Evolutionary conservation across 2,888 invertebrate species (phyloP).

Genomic region (Vesta saturnalis): DNA sequence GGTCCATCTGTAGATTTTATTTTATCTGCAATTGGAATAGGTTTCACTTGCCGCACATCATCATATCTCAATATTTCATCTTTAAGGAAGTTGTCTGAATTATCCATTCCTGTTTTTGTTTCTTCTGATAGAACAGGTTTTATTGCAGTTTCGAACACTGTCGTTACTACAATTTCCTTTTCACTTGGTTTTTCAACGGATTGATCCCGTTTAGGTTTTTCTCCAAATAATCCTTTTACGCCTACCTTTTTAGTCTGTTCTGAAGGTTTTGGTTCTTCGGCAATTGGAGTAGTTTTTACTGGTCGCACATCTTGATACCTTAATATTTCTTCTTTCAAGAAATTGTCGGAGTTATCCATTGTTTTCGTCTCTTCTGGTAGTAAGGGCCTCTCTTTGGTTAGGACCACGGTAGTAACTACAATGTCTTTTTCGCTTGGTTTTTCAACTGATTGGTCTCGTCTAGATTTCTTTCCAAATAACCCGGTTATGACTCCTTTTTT

Average conservation of each 20-base stretch:
- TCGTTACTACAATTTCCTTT: neutral
- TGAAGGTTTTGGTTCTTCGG: constrained; percentile 4
- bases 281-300: neutral
- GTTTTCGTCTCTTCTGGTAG: neutral
- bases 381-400: neutral
- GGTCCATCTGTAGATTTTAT: constrained; percentile 37
- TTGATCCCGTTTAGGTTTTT: constrained; percentile 39
- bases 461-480: constrained; percentile 44
- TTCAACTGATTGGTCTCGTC: constrained; percentile 33
- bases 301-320: constrained; percentile 2
- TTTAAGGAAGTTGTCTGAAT: constrained; percentile 25
- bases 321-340: constrained; percentile 28
- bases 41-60: neutral
- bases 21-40: neutral
- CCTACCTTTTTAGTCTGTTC: neutral
- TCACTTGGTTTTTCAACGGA: constrained; percentile 10
- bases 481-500: constrained; percentile 45
- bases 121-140: constrained; percentile 27
- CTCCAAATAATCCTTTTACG: constrained; percentile 41
- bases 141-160: neutral
- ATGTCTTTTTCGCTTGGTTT: neutral
- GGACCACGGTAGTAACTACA: constrained; percentile 27
- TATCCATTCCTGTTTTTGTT: constrained; percentile 31
- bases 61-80: constrained; percentile 25
- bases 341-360: constrained; percentile 22